phyloP scores from a whole-genome alignment of 2,113 vertebrate species.

The Pteronura brasiliensis region DNA sequence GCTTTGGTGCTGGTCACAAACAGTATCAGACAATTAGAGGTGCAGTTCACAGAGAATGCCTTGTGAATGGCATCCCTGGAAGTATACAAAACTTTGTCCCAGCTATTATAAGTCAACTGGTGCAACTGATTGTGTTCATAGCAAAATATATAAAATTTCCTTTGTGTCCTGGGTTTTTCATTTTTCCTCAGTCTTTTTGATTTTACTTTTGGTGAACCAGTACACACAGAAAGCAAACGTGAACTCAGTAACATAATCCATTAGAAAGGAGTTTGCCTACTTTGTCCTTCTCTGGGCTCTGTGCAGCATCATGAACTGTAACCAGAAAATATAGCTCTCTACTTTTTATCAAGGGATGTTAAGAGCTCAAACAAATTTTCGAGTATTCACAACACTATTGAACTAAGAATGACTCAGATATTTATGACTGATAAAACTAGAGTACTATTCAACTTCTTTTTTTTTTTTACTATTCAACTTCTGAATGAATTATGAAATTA shows the following conservation, averaged over 20 bases:
- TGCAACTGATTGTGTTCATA: background rate
- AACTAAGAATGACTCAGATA: background rate
- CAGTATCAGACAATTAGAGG: background rate
- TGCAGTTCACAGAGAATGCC: background rate
- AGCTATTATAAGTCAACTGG: background rate
- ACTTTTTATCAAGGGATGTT: background rate
- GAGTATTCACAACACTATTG: background rate
- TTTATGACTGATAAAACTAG: background rate
- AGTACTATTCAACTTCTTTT: background rate
- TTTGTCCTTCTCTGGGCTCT: background rate
- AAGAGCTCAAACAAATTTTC: slow-evolving; percentile 18
- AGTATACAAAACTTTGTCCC: background rate
- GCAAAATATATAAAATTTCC: background rate
- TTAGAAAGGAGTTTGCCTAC: background rate
- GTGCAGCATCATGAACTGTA: background rate
- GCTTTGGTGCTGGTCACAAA: background rate
- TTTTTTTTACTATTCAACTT: background rate
- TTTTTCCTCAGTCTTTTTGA: background rate
- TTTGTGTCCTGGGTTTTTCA: background rate
- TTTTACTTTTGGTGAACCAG: background rate
- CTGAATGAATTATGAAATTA: background rate
- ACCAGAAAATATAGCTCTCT: background rate
- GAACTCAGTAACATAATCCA: background rate
- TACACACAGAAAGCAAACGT: background rate
- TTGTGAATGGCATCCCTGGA: background rate